Evolutionary conservation across 2,888 invertebrate species (phyloP), one percentile per base, ranked within the genome.

Genomic region (Rhorus exstirpatorius): DNA sequence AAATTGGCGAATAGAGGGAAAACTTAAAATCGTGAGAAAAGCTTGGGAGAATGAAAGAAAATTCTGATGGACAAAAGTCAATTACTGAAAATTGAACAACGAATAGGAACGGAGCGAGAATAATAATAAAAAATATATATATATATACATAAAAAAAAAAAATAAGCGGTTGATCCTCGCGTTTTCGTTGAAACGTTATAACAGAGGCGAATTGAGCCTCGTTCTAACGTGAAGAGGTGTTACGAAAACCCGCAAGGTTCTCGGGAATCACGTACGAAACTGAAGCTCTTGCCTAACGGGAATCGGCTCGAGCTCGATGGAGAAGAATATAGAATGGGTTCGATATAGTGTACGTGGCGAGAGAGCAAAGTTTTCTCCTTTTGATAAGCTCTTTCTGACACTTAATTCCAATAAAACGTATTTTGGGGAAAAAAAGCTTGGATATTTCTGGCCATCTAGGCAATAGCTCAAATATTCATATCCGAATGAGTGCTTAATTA

Each of bases 191-290:
- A 55, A 65, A 65, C 63, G 55, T 44, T 65, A 19, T 4, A 19
- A 21, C 19, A 24, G 41, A 41, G 8, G 6, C 17, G 70, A 55
- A 38, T 55, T n/a, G 41, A 41, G 70, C 6, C 17, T 41, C 41
- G 44, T 70, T 70, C 55, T 70, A 35, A 24, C 55, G 44, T 26
- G 51, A 6, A 17, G n/a, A 24, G 26, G 26, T 17, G n/a, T 41
- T 41, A 55, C 53, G n/a, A 55, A 70, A 70, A 55, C 26, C 55
- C 70, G 8, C 70, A 44, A 55, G 70, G 55, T 63, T 61, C 77
- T 51, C 53, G 44, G 68, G 68, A 49, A 75, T 75, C 75, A 80
- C 75, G 75, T 75, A 75, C 53, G 58, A 65, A 80, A 70, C 70
- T 19, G 53, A 70, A 65, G 75, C 70, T 41, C 55, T 55, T 17